A percentile compares a stretch with the other conserved stretches of the same genome.
Evolutionary conservation across 2,888 invertebrate genomes (phyloP).

Genomic region (Ephialtes manifestator): DNA sequence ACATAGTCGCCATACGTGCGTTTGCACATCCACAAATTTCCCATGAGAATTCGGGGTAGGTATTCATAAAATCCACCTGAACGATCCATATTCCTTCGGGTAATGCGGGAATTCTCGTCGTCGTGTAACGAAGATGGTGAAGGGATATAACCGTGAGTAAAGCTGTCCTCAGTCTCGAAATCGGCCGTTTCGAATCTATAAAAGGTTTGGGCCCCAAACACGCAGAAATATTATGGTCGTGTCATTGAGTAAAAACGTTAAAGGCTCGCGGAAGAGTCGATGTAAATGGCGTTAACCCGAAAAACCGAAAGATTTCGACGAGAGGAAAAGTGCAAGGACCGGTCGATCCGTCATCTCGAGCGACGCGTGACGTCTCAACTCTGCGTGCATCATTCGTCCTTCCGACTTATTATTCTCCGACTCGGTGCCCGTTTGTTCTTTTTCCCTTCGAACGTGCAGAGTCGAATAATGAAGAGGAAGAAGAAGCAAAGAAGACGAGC

Average conservation of each 20-base stretch:
- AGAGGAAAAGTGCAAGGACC: slow-evolving; percentile 41
- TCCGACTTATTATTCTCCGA: slow-evolving; percentile 61
- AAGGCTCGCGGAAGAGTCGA: neutral
- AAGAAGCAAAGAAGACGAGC: slow-evolving; percentile 62
- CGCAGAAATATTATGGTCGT: slow-evolving; percentile 40
- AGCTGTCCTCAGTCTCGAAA: neutral
- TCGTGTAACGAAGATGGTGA: neutral
- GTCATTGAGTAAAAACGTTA: slow-evolving; percentile 32
- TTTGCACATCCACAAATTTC: slow-evolving; percentile 18
- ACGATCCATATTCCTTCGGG: slow-evolving; percentile 15
- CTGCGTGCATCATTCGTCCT: slow-evolving; percentile 4
- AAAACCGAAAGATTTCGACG: slow-evolving; percentile 12
- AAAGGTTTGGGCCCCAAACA: slow-evolving; percentile 15
- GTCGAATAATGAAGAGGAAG: slow-evolving; percentile 25
- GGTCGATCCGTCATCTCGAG: slow-evolving; percentile 59
- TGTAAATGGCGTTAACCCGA: slow-evolving; percentile 19
- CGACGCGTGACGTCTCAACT: slow-evolving; percentile 68
- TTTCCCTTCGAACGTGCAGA: neutral
- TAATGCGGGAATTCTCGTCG: slow-evolving; percentile 9
- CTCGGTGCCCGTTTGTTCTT: slow-evolving; percentile 7
- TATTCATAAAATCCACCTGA: neutral
- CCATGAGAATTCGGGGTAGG: neutral
- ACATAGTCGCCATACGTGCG: neutral
- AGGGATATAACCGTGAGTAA: neutral
- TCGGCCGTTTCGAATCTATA: neutral